These are phyloP conservation scores for Gryon sp. DNA, from an alignment of 1,140 invertebrate species.

Conservation along the genomic window DNA sequence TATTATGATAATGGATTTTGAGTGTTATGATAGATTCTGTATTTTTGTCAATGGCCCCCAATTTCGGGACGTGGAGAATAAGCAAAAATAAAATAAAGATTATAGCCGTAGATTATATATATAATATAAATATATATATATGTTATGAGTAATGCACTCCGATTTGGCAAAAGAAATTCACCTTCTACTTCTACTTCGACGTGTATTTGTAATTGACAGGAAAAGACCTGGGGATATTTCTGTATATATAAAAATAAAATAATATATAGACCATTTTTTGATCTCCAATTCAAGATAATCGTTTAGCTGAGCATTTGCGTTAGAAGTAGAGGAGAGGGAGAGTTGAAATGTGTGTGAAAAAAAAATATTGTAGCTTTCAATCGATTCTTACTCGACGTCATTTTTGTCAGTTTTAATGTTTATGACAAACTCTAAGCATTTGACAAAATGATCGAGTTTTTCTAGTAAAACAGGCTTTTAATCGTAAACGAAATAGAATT, in stretches of 20 bases:
- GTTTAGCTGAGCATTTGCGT: conserved; percentile 19
- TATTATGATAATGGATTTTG: conserved; percentile 19
- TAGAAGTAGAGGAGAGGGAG: too few relatives aligned
- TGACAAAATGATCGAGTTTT: too few relatives aligned
- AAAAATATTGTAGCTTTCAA: conserved; percentile 2
- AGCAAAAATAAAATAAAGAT: too few relatives aligned
- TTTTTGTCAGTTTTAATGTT: conserved; percentile 27
- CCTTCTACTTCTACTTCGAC: too few relatives aligned
- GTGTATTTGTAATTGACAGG: conserved; percentile 1
- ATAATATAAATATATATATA: not conserved
- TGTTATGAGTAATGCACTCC: not conserved
- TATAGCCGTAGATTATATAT: conserved; percentile 7
- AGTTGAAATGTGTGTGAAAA: too few relatives aligned
- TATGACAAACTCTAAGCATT: too few relatives aligned
- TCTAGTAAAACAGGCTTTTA: conserved; percentile 49
- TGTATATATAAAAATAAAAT: conserved; percentile 36
- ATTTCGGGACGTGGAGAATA: not conserved
- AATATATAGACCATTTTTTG: conserved; percentile 2
- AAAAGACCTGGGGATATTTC: conserved; percentile 12
- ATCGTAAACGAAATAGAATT: conserved; percentile 45
- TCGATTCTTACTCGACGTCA: conserved; percentile 20
- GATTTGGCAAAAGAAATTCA: not conserved
- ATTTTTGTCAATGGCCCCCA: conserved; percentile 26
- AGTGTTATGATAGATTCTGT: conserved; percentile 14
- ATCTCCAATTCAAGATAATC: conserved; percentile 2